Percentiles rank a stretch among this genome's conserved stretches.
Conservation (phyloP, 2,113 vertebrate genomes). For the Engraulis encrasicolus region DNA sequence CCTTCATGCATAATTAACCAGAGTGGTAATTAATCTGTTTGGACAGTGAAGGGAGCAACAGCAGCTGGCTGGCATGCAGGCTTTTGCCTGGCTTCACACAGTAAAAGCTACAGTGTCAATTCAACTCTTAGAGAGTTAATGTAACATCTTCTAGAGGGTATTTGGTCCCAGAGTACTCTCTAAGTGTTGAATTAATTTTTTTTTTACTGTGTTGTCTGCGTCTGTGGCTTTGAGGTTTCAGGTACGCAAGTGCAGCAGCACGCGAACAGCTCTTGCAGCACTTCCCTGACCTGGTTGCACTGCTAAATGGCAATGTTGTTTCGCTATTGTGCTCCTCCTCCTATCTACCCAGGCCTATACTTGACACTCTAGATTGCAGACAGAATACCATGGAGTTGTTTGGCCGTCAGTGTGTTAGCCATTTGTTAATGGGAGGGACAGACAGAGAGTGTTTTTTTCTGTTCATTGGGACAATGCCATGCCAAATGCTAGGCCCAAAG, state of each 20-base stretch:
- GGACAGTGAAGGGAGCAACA: neutral
- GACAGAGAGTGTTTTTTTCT: neutral
- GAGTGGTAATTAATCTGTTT: slow-evolving; percentile 54
- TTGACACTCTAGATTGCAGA: neutral
- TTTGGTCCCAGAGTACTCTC: no score
- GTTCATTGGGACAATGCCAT: neutral
- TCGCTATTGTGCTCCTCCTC: neutral
- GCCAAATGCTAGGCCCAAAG: neutral
- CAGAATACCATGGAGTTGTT: neutral
- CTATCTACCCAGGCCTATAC: neutral
- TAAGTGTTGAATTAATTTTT: no score
- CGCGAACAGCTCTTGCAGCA: neutral
- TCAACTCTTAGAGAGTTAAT: no score
- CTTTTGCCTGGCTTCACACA: no score
- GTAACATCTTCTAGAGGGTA: no score
- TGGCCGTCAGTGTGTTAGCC: neutral
- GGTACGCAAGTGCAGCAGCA: neutral
- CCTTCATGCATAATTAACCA: slow-evolving; percentile 55
- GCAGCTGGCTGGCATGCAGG: neutral
- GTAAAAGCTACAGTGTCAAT: no score
- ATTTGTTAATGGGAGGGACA: neutral
- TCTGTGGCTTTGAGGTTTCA: neutral
- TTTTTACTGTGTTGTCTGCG: no score
- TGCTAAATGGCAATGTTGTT: neutral
- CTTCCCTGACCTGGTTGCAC: neutral